Percentiles rank a stretch among this genome's conserved stretches.
Evolutionary conservation across 2,888 invertebrate species (phyloP).

Genomic region (Julus scandinavius): DNA sequence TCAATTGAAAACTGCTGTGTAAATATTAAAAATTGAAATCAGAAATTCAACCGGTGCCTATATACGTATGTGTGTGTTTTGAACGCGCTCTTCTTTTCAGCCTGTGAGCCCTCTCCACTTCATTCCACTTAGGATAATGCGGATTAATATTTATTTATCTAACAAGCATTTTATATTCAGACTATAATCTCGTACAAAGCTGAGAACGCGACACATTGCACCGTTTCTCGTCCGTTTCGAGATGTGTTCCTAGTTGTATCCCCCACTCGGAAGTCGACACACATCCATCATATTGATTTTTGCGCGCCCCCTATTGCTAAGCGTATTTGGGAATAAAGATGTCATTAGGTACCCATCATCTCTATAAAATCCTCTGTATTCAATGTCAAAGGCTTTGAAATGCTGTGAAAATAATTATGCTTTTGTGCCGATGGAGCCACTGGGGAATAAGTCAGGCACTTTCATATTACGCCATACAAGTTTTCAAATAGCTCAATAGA

Average conservation of each 20-base stretch:
- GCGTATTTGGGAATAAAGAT: conserved; percentile 53
- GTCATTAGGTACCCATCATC: conserved; percentile 53
- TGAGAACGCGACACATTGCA: conserved; percentile 46
- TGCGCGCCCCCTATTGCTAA: conserved; percentile 49
- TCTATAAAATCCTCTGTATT: conserved; percentile 53
- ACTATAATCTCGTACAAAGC: conserved; percentile 48
- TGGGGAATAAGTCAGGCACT: conserved; percentile 52
- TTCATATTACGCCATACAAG: conserved; percentile 28
- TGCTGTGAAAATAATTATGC: conserved; percentile 52
- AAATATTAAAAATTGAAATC: conserved; percentile 40
- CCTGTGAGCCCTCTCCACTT: conserved; percentile 50
- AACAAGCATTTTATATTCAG: conserved; percentile 37
- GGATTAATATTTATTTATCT: conserved; percentile 52
- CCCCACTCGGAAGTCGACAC: conserved; percentile 35
- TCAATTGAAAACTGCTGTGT: conserved; percentile 13
- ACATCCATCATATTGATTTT: conserved; percentile 52
- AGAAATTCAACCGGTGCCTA: neutral
- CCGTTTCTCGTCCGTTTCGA: neutral
- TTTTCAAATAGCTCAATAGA: conserved; percentile 52
- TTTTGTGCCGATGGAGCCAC: conserved; percentile 50
- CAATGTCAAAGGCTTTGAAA: conserved; percentile 53
- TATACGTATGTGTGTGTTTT: neutral
- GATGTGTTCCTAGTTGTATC: neutral
- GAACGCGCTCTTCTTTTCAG: neutral
- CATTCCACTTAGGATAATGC: conserved; percentile 49